These are phyloP conservation scores for Sesamia nonagrioides DNA, from an alignment of 1,140 invertebrate species.

Conservation along the genomic window DNA sequence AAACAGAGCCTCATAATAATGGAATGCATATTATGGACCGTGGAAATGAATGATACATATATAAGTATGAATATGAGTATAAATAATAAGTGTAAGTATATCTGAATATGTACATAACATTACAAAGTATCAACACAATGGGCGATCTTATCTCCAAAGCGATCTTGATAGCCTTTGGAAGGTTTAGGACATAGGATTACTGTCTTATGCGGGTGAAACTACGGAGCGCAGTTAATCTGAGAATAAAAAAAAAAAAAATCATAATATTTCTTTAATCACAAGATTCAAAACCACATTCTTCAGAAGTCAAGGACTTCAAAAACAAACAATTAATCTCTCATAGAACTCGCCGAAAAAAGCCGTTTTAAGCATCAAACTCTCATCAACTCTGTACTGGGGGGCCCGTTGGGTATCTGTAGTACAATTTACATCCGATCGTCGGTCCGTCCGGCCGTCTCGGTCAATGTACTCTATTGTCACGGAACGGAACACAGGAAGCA, in stretches of 20 bases:
- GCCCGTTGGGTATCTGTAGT: constrained; percentile 19
- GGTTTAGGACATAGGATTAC: too few relatives aligned
- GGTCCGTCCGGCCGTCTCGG: constrained; percentile 27
- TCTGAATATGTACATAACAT: too few relatives aligned
- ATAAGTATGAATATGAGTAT: too few relatives aligned
- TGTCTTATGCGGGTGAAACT: too few relatives aligned
- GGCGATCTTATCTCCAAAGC: too few relatives aligned
- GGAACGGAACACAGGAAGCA: constrained; percentile 28
- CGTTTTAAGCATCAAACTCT: constrained; percentile 15
- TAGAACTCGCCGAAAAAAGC: constrained; percentile 5
- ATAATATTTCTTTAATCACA: too few relatives aligned
- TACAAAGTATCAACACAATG: too few relatives aligned
- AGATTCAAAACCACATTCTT: not conserved
- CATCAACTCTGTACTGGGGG: not conserved
- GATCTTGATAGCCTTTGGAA: too few relatives aligned
- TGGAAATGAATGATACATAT: too few relatives aligned
- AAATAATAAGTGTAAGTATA: too few relatives aligned
- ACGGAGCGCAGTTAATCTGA: not conserved
- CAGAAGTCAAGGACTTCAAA: constrained; percentile 21
- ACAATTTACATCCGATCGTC: constrained; percentile 22
- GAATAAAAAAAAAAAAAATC: not conserved
- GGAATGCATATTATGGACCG: too few relatives aligned
- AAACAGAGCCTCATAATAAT: too few relatives aligned
- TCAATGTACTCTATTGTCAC: constrained; percentile 33
- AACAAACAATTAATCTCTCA: not conserved